A percentile compares a stretch with the other conserved stretches of the same genome.
Conservation (phyloP, 2,113 vertebrate species). For the Solea solea region DNA sequence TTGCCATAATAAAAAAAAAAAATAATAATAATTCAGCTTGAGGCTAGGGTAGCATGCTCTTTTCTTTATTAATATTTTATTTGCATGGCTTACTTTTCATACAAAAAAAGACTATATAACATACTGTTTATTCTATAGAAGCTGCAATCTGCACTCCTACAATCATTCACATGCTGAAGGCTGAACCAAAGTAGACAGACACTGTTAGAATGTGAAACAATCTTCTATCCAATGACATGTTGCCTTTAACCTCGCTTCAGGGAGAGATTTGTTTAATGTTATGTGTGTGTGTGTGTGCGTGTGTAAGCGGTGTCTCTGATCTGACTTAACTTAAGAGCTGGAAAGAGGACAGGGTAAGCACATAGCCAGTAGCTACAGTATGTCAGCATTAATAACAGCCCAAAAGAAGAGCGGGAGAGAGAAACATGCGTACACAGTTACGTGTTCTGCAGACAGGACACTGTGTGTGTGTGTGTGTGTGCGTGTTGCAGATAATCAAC, state of each 20-base stretch:
- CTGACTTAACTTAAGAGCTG: conserved; percentile 51
- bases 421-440: conserved; percentile 35
- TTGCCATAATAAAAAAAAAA: not conserved
- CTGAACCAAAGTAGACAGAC: conserved; percentile 27
- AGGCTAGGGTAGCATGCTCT: not conserved
- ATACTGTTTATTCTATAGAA: conserved; percentile 28
- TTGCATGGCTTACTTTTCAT: not conserved
- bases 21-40: not conserved
- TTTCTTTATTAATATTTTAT: not conserved
- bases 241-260: conserved; percentile 44
- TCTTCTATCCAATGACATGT: conserved; percentile 22
- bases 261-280: conserved; percentile 53
- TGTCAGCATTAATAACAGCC: conserved; percentile 66
- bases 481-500: conserved; percentile 60
- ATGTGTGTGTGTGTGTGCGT: conserved; percentile 21
- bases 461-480: conserved; percentile 30
- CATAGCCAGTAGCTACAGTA: conserved; percentile 62
- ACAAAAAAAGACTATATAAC: conserved; percentile 5
- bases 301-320: conserved; percentile 59
- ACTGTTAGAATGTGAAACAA: conserved; percentile 27
- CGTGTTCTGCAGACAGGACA: conserved; percentile 25
- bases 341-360: conserved; percentile 58
- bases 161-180: conserved; percentile 21
- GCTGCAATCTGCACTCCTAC: not conserved
- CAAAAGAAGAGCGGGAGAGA: conserved; percentile 24